Base-by-base conservation (phyloP, 2,888 invertebrate genomes). In the Elgonia sp. region DNA sequence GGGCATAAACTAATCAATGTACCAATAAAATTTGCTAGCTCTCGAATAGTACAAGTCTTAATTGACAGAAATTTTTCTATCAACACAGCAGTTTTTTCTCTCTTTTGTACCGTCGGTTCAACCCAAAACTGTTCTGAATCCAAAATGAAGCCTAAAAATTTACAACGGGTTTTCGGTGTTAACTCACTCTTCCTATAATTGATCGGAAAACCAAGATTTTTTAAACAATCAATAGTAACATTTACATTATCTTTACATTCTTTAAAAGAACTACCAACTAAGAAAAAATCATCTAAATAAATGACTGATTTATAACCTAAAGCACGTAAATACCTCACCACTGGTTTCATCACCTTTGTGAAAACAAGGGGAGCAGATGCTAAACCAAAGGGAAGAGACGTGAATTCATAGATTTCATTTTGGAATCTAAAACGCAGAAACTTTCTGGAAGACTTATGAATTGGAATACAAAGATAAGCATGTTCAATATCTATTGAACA, bases 141-240 rank as follows among this genome's bases (percentile, higher is more conserved):
- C 9, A 40, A 18, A 18, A 65, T 65, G 18, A 65, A 65, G 9
- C 65, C 65, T 65, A 65, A 40, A 40, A 65, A 65, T 40, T 39
- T 65, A 18, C 39, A 40, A 5, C 40, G 3, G n/a, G 39, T 65
- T n/a, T 65, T 40, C 6, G 65, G 65, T 37, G n/a, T 40, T n/a
- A 40, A 65, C 7, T 65, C 40, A 65, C 40, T 40, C 40, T 70
- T 70, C 87, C 73, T 40, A 89, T 5, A 9, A 75, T 50, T 4
- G 46, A 72, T 67, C 81, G 63, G 67, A 75, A 86, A 72, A 39
- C 40, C 65, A n/a, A 65, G 65, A 3, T 9, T 14, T 55, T 20
- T 7, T 55, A 55, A 55, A 7, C 5, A 55, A 7, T 55, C 20
- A 18, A 55, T 55, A 6, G 57, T 57, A 21, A 21, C 6, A 57